Conservation (phyloP, 2,113 vertebrate genomes). For the Pterocles orientalis region DNA sequence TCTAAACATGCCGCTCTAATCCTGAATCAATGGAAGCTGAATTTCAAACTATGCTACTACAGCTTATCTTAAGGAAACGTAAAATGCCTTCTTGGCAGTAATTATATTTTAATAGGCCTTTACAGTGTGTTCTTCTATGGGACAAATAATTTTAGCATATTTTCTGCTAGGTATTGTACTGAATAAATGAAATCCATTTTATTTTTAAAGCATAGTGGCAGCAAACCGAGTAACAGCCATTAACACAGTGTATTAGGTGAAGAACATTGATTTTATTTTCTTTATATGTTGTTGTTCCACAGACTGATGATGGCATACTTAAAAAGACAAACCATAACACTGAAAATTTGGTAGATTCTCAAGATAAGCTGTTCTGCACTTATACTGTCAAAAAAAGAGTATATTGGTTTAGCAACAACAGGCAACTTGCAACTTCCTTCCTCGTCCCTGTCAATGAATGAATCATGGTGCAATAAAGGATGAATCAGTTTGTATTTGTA, state of each 20-base stretch:
- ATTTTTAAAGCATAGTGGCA: not conserved
- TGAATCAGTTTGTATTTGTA: not conserved
- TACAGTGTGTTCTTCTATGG: not conserved
- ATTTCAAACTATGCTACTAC: constrained; percentile 42
- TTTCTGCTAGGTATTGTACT: not conserved
- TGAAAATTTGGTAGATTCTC: not conserved
- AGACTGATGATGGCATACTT: not conserved
- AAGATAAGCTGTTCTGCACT: not conserved
- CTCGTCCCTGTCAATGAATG: not conserved
- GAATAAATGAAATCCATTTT: not conserved
- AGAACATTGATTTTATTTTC: not conserved
- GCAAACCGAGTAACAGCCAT: not conserved
- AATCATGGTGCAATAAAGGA: not conserved
- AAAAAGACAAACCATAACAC: not conserved
- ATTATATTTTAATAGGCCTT: constrained; percentile 69
- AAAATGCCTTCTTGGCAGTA: constrained; percentile 55
- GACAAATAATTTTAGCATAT: constrained; percentile 51
- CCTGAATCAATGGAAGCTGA: constrained; percentile 49
- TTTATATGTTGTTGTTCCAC: not conserved
- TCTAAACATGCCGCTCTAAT: constrained; percentile 46
- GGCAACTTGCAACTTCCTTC: not conserved
- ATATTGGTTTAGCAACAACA: not conserved
- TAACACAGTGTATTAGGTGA: not conserved
- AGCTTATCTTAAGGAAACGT: constrained; percentile 53
- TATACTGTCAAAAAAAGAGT: not conserved